Base-by-base conservation (phyloP, 2,888 invertebrate species). In the Tethea ocularis region DNA sequence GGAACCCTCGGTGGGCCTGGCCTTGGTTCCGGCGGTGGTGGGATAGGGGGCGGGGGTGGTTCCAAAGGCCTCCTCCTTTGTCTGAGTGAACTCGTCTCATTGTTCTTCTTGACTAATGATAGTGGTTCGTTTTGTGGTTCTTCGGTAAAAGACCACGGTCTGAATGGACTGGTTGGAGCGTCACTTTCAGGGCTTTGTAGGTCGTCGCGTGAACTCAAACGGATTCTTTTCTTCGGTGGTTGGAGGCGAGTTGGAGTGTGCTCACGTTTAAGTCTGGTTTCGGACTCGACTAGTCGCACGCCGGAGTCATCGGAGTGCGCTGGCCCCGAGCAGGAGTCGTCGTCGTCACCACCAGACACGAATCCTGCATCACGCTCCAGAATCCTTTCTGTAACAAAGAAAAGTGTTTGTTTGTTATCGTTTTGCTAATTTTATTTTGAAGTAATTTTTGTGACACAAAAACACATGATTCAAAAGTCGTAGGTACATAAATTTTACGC, bases 221-320 rank as follows among this genome's bases (percentile, higher is more conserved):
- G 94, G 78, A 95, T 94, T 52, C 96, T 94, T 80, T 97, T 97
- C 83, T 96, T 96, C 0, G 96, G 93, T 0, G 97, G 96, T 91
- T 66, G 93, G 80, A 84, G 80, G 68, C 84, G 76, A 55, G 73
- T 83, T 17, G 86, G 80, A 41, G 92, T 86, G 54, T 87, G 82
- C 13, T 94, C 90, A 5, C 96, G 93, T 73, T 95, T 95, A 54
- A 94, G 89, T 0, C 96, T 95, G 63, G 80, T 69, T 60, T 88
- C 87, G 8, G 79, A 72, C 63, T 89, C 90, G 24, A 86, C 89
- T 23, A 93, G 85, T 58, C 93, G 77, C 51, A 93, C 93, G 1
- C 93, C 93, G 6, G 93, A 93, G 79, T 93, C 93, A 65, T 93
- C 93, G 1, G 93, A 93, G 71, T 93, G 93, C 2, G 93, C 92